Evolutionary conservation across 1,140 invertebrate genomes (phyloP), one percentile per base, ranked within the genome.

Genomic region (Fopius arisanus): DNA sequence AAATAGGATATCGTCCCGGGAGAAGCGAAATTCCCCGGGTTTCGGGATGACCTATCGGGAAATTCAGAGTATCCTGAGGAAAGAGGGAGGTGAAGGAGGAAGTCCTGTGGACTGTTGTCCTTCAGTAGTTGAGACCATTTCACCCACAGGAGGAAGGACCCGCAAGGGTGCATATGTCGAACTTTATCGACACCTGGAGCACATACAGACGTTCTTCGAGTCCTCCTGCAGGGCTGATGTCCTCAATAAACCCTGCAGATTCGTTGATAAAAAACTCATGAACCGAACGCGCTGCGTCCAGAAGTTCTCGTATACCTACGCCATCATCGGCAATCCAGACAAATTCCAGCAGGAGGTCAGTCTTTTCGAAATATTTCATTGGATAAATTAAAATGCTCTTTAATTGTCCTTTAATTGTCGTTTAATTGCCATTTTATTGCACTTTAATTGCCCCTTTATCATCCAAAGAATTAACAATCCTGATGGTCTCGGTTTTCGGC

Each of bases 291-390:
- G 90, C 78, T 97, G 95, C 86, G 92, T 94, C 9, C 95, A 96
- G 84, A 92, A 93, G 83, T 94, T 93, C 85, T 93, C 93, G n/a
- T 96, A 93, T 81, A 92, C 93, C 0, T 97, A 96, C 85, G 95
- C 95, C 12, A 90, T 96, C 69, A 92, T 96, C 26, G 89, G 90
- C 77, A 83, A 79, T 76, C 75, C 81, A 71, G 76, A 66, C 6
- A 73, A 77, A 78, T 79, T 78, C 74, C 29, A 19, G 59, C 33
- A 65, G 37, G 26, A 51, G 29, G 40, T 71, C 12, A 16, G 48
- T 67, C 19, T 43, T 37, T 37, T 37, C 12, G 12, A 10, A 10
- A 33, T 33, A 33, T 37, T 7, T 10, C 33, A 37, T 37, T 10
- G 12, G 7, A 7, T 37, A 5, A 37, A 7, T 33, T 33, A 4